Evolutionary conservation across 2,113 vertebrate genomes (phyloP).

Genomic region (Chlorodrepanis virens): DNA sequence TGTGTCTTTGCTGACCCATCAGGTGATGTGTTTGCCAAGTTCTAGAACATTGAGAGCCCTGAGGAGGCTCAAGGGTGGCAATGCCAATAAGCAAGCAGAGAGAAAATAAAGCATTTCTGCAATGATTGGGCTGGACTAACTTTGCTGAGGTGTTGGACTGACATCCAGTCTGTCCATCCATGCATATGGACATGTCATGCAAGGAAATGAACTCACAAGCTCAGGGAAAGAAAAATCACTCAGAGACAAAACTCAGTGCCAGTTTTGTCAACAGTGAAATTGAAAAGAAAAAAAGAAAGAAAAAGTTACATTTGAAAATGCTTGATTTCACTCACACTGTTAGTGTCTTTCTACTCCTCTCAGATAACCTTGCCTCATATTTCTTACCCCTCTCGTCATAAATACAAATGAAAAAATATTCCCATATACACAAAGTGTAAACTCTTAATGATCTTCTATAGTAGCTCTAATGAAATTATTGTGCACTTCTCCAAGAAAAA

Average conservation of each 20-base stretch:
- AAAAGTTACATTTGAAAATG: not conserved
- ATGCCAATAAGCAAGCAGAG: not conserved
- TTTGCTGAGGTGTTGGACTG: not conserved
- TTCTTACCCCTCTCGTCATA: not conserved
- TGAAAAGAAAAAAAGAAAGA: not conserved
- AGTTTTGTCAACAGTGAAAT: not conserved
- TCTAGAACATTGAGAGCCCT: not conserved
- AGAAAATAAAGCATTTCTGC: not conserved
- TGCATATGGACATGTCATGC: not conserved
- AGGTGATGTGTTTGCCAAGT: not conserved
- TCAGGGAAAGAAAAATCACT: not conserved
- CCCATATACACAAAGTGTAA: not conserved
- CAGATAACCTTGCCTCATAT: not conserved
- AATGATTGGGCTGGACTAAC: not conserved
- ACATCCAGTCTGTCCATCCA: not conserved
- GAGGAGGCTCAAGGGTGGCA: not conserved
- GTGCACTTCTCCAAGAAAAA: not conserved
- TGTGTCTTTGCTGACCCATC: not conserved
- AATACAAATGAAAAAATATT: not conserved
- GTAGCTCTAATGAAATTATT: not conserved
- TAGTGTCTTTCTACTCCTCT: not conserved
- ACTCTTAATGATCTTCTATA: not conserved
- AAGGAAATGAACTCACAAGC: not conserved
- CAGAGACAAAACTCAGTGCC: not conserved
- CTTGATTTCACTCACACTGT: not conserved